Conservation (phyloP, 2,888 invertebrate species). For the Aphelenchoides bicaudatus region DNA sequence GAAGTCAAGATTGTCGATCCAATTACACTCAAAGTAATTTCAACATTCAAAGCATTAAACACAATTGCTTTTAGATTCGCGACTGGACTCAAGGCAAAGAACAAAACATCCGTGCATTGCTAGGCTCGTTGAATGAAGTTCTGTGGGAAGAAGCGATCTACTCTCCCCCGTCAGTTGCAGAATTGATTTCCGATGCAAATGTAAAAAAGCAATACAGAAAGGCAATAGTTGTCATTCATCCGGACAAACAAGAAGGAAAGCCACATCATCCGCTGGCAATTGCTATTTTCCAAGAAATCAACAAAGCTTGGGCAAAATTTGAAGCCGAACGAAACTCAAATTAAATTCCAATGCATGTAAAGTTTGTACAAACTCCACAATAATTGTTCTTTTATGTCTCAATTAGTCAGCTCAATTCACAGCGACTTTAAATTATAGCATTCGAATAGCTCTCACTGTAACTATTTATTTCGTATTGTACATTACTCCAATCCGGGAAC, state of each 20-base stretch:
- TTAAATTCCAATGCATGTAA: too few relatives aligned
- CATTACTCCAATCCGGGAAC: too few relatives aligned
- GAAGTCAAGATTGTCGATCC: conserved; percentile 63
- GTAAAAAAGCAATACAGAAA: conserved; percentile 84
- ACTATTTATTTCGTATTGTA: too few relatives aligned
- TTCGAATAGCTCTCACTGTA: too few relatives aligned
- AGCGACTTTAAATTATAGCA: too few relatives aligned
- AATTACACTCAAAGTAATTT: conserved; percentile 61
- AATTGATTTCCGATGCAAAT: conserved; percentile 74
- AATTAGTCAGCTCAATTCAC: too few relatives aligned
- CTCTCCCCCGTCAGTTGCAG: conserved; percentile 89
- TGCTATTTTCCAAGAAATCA: conserved; percentile 95
- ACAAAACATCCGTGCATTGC: conserved; percentile 85
- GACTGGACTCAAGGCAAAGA: conserved; percentile 87
- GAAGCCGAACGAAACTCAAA: conserved; percentile 65
- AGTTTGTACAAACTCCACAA: too few relatives aligned
- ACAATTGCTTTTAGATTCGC: conserved; percentile 66
- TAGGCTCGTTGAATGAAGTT: conserved; percentile 84
- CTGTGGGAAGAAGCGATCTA: conserved; percentile 70
- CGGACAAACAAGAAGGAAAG: conserved; percentile 76
- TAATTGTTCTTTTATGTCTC: too few relatives aligned
- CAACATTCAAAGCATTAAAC: conserved; percentile 2
- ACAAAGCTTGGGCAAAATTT: conserved; percentile 97
- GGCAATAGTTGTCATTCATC: conserved; percentile 94
- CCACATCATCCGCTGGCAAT: conserved; percentile 88